Evolutionary conservation across 2,888 invertebrate genomes (phyloP).

Genomic region (Agrotis exclamationis): DNA sequence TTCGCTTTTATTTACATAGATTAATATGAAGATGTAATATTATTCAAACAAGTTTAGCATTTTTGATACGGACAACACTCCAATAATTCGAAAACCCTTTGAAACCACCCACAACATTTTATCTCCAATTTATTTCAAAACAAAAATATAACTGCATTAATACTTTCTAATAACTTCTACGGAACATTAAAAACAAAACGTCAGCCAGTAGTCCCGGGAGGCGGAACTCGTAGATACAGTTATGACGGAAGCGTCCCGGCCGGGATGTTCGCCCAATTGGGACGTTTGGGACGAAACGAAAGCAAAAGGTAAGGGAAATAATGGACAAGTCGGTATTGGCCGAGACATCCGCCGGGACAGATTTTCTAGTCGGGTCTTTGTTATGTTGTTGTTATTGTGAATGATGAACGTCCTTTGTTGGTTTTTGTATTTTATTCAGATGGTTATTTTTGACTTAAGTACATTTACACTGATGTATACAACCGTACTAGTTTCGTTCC

Average conservation of each 20-base stretch:
- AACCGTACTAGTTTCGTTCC: not conserved
- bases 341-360: conserved; percentile 33
- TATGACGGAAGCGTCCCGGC: conserved; percentile 45
- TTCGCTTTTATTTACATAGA: too few relatives aligned
- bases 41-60: not conserved
- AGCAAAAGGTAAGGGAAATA: conserved; percentile 36
- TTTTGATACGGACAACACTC: not conserved
- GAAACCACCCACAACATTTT: not conserved
- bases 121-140: not conserved
- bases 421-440: not conserved
- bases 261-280: conserved; percentile 6
- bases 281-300: conserved; percentile 32
- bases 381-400: conserved; percentile 27
- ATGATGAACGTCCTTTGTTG: conserved; percentile 15
- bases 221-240: conserved; percentile 49
- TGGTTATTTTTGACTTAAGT: too few relatives aligned
- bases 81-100: not conserved
- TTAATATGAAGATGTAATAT: not conserved
- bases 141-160: conserved; percentile 3
- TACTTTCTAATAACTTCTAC: conserved; percentile 28
- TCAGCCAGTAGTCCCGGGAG: conserved; percentile 41
- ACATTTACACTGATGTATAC: not conserved
- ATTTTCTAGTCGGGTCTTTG: conserved; percentile 35
- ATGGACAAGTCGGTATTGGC: conserved; percentile 30
- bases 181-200: conserved; percentile 34